Evolutionary conservation across 2,797 vertebrate genomes (phyloP), one percentile per base, ranked within the genome.

Genomic region (Micromesistius poutassou): DNA sequence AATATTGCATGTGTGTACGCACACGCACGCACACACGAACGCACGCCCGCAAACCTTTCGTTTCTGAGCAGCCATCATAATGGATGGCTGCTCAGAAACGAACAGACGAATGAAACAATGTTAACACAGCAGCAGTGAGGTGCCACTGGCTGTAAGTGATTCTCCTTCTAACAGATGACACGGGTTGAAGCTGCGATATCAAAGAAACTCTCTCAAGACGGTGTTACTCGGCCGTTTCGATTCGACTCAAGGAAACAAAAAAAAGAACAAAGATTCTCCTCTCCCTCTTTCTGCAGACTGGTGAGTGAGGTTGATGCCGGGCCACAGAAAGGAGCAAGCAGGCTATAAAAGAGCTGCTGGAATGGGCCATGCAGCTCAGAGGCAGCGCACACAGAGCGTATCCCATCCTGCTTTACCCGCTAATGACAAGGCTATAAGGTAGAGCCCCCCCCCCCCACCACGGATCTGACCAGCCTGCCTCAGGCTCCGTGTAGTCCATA

Each of bases 401-500:
- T 25, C 55, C 55, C 16, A 62, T 62, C 55, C 55, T 22, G 14
- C 46, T 50, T 19, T 7, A 62, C 55, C 55, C 55, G 22, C 5
- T 62, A 62, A 62, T 62, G 55, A 62, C 55, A 62, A 62, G 55
- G 55, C 55, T 62, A 25, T 62, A 62, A 62, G 22, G 55, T 62
- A 62, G 25, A 25, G 55, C 55, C n/a, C 0, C 22, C n/a, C 46
- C 19, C 46, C 16, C 19, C 46, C 46, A 14, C 13, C 40, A 14
- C 46, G 46, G n/a, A 2, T 62, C 55, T n/a, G 55, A 62, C 6
- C 5, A 25, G 55, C 55, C n/a, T 1, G 55, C 55, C 55, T 62
- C 55, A 25, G 5, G 55, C 55, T 62, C 55, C 7, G 8, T 62
- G 55, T 62, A 62, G 55, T 25, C 55, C 55, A 62, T 62, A 62